Percentiles rank a stretch among this genome's conserved stretches.
Conservation (phyloP, 2,888 invertebrate genomes). For the Spisula solida region DNA sequence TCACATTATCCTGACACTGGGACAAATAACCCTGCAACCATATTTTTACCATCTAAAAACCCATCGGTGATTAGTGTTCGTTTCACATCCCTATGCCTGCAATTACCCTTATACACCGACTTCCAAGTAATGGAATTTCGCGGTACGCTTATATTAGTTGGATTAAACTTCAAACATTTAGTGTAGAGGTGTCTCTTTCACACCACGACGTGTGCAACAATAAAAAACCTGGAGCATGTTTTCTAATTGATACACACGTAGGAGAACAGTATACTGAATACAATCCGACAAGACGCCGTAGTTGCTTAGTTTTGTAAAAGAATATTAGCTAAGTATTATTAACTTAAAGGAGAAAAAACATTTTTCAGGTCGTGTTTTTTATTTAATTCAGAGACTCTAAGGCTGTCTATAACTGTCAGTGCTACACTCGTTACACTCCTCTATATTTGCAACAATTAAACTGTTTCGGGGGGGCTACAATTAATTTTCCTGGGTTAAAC, state of each 20-base stretch:
- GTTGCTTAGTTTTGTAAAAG: not conserved
- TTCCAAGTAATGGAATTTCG: no score
- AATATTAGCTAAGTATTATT: not conserved
- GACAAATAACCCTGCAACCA: no score
- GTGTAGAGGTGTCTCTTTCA: not conserved
- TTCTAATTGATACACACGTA: not conserved
- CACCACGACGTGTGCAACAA: not conserved
- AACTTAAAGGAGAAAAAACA: not conserved
- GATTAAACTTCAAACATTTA: not conserved
- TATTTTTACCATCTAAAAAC: no score
- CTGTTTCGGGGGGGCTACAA: not conserved
- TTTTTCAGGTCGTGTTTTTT: no score
- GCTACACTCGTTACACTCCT: not conserved
- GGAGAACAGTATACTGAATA: not conserved
- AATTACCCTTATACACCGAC: no score
- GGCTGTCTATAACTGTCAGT: not conserved
- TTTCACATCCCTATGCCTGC: no score
- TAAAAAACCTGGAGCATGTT: not conserved
- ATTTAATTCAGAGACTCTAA: no score
- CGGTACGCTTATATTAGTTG: not conserved
- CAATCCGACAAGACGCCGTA: not conserved
- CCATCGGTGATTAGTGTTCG: no score
- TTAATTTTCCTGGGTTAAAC: not conserved
- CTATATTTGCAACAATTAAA: not conserved
- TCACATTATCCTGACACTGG: no score